Percentiles rank a stretch among this genome's conserved stretches.
Conservation (phyloP, 2,113 vertebrate genomes). For the Empidonax traillii region DNA sequence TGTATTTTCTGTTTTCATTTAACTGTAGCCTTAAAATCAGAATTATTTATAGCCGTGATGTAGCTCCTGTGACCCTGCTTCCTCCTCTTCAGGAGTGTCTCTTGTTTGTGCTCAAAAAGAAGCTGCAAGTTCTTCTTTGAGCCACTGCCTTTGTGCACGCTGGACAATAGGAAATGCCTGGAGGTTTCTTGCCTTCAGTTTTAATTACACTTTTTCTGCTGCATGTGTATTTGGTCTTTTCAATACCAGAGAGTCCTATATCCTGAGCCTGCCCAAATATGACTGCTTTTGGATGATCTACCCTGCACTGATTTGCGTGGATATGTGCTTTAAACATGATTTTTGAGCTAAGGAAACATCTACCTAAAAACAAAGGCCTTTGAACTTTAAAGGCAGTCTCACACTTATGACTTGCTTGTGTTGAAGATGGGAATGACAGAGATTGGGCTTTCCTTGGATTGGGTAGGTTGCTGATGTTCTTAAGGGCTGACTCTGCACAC, state of each 20-base stretch:
- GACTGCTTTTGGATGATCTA: not conserved
- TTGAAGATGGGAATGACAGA: not conserved
- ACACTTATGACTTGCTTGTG: not conserved
- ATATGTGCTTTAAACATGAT: not conserved
- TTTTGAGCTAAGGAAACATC: not conserved
- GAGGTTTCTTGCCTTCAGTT: not conserved
- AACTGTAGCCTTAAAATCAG: conserved; percentile 19
- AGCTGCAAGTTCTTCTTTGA: not conserved
- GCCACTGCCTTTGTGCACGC: not conserved
- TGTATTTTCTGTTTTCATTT: conserved; percentile 54
- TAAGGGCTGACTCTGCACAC: not conserved
- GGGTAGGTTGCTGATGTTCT: not conserved
- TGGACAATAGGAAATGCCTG: not conserved
- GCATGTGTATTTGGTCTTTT: not conserved
- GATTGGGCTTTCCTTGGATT: not conserved
- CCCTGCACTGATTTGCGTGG: not conserved
- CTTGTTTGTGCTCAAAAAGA: not conserved
- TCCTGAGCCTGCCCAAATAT: not conserved
- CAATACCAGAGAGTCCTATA: not conserved
- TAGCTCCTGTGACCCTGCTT: conserved; percentile 11
- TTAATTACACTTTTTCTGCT: not conserved
- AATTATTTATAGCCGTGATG: conserved; percentile 20
- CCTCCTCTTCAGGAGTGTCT: not conserved
- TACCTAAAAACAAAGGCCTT: not conserved
- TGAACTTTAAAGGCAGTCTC: not conserved